Evolutionary conservation across 2,113 vertebrate species (phyloP), one percentile per base, ranked within the genome.

Genomic region (Nanorana parkeri): DNA sequence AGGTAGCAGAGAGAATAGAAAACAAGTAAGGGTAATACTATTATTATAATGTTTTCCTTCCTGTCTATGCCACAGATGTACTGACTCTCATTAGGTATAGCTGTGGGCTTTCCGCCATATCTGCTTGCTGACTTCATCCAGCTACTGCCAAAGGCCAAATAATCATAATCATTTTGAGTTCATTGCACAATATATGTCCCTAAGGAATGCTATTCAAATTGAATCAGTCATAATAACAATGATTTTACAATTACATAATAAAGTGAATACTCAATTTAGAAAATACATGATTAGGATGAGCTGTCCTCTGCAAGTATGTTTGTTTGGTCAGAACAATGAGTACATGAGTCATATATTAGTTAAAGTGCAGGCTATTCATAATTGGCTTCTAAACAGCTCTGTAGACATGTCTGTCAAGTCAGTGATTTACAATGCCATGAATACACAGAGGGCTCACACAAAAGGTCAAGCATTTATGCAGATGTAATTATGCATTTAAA

Each of bases 131-230:
- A 78, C 85, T 91, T 86, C 84, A 85, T 89, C 78, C 88, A 66
- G 36, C 77, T 84, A 0, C 77, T 78, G 87, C 89, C 88, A 84
- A 86, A 89, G 90, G 90, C 90, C 90, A 90, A 89, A 90, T 90
- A 89, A 89, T 90, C 87, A 84, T 85, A 17, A 88, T 87, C n/a
- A 86, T 90, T 88, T 89, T 87, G 87, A 89, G 84, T 71, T 87
- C 87, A 88, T 83, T 84, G 86, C 84, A 87, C 88, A 89, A 80
- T 78, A 55, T 84, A 87, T 90, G 86, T 86, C 85, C 85, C 68
- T 20, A 21, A 83, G 86, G 86, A 87, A 88, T 76, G 81, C 83
- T 85, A 85, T 88, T 90, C 88, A 88, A 87, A 88, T 87, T 85
- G 87, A 86, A 89, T 88, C 84, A 89, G 89, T 88, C 87, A 89